Evolutionary conservation across 2,113 vertebrate species (phyloP).

Genomic region (Sinocyclocheilus maitianheensis): DNA sequence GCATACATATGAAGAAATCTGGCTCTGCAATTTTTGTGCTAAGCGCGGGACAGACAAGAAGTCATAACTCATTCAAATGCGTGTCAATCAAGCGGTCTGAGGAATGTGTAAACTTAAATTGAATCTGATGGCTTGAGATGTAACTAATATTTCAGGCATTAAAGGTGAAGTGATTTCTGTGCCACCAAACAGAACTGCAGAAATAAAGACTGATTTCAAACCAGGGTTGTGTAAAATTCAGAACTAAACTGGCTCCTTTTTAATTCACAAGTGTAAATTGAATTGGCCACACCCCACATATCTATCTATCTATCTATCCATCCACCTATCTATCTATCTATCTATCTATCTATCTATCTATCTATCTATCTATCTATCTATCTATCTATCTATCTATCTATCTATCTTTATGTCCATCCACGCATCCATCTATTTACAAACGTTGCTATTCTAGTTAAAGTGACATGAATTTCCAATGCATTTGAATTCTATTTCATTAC

Average conservation of each 20-base stretch:
- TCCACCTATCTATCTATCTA: neutral
- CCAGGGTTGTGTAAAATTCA: neutral
- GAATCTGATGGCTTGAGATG: slow-evolving; percentile 1
- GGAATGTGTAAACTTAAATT: slow-evolving; percentile 13
- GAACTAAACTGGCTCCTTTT: neutral
- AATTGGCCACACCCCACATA: neutral
- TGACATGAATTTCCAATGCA: too few species aligned
- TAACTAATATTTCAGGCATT: neutral
- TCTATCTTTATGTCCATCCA: neutral
- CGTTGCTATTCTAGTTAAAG: too few species aligned
- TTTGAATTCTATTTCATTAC: too few species aligned
- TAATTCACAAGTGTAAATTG: neutral
- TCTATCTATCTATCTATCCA: neutral
- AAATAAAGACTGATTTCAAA: neutral
- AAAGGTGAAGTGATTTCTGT: neutral
- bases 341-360: neutral
- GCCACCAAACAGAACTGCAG: neutral
- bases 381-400: neutral
- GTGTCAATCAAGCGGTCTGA: slow-evolving; percentile 25
- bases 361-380: neutral
- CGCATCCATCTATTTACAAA: too few species aligned
- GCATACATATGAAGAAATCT: neutral
- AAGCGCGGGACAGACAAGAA: neutral
- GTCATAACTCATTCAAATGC: slow-evolving; percentile 15
- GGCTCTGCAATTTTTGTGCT: neutral